phyloP scores from a whole-genome alignment of 2,113 vertebrate genomes.

The Saccopteryx bilineata region DNA sequence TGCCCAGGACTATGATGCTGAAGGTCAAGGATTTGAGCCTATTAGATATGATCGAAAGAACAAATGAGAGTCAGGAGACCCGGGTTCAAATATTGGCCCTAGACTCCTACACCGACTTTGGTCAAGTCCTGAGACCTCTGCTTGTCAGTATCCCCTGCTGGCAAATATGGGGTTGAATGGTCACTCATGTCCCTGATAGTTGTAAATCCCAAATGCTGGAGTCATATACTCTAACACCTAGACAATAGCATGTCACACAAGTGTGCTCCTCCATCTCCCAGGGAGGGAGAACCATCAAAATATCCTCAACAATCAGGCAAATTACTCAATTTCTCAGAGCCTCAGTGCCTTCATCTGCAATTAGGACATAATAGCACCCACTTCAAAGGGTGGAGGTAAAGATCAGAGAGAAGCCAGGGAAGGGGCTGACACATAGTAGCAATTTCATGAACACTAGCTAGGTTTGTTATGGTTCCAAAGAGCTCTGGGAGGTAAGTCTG shows the following conservation, averaged over 20 bases:
- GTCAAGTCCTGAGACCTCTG: background rate
- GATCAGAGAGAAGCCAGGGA: slow-evolving; percentile 36
- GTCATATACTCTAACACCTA: background rate
- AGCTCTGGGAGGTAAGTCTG: background rate
- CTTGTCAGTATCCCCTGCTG: background rate
- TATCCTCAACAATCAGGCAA: background rate
- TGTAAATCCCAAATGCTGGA: background rate
- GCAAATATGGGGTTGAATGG: background rate
- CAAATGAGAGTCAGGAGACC: background rate
- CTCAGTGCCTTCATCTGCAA: slow-evolving; percentile 50
- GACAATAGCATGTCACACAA: background rate
- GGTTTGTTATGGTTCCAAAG: slow-evolving; percentile 1
- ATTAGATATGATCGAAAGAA: background rate
- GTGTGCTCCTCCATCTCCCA: background rate
- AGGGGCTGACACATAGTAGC: background rate
- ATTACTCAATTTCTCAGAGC: background rate
- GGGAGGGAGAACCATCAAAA: background rate
- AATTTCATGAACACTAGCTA: slow-evolving; percentile 39
- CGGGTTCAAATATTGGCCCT: background rate
- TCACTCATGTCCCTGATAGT: background rate
- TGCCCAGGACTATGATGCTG: background rate
- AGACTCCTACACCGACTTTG: background rate
- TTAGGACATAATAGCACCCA: slow-evolving; percentile 50
- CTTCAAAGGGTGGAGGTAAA: slow-evolving; percentile 59
- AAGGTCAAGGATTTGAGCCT: background rate